phyloP scores from a whole-genome alignment of 2,888 invertebrate genomes.

The Pyralis farinalis region DNA sequence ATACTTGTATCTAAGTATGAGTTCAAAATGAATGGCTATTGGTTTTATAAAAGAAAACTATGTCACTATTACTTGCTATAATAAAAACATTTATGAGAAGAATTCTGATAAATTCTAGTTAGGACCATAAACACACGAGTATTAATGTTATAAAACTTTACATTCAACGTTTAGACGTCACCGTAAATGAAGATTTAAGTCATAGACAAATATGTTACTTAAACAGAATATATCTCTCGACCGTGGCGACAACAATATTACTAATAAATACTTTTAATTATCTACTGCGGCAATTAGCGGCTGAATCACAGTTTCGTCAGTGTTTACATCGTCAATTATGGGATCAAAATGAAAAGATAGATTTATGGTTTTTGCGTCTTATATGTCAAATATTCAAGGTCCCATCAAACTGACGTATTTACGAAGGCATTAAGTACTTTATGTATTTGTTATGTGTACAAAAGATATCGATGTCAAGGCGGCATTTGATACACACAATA shows the following conservation, averaged over 20 bases:
- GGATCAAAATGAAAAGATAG: slow-evolving; percentile 23
- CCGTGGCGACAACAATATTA: slow-evolving; percentile 11
- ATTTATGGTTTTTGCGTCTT: slow-evolving; percentile 19
- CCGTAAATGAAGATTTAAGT: background rate
- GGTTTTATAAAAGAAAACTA: too few relatives aligned
- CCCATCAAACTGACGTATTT: slow-evolving; percentile 39
- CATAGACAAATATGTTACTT: background rate
- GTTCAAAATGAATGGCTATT: too few relatives aligned
- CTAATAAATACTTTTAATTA: slow-evolving; percentile 6
- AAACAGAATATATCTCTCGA: slow-evolving; percentile 15
- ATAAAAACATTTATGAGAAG: too few relatives aligned
- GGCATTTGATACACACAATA: slow-evolving; percentile 19
- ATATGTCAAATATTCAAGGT: slow-evolving; percentile 42
- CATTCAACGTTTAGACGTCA: background rate
- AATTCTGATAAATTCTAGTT: too few relatives aligned
- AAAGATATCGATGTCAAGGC: slow-evolving; percentile 56
- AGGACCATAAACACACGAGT: too few relatives aligned
- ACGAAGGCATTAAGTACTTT: slow-evolving; percentile 35
- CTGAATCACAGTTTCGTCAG: slow-evolving; percentile 10
- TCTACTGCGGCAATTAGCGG: slow-evolving; percentile 4
- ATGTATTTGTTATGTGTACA: slow-evolving; percentile 26
- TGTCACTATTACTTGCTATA: too few relatives aligned
- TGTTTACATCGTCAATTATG: slow-evolving; percentile 17
- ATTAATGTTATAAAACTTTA: background rate
- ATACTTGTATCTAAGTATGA: too few relatives aligned